Evolutionary conservation across 2,888 invertebrate genomes (phyloP), one percentile per base, ranked within the genome.

Genomic region (Apocheima hispidaria): DNA sequence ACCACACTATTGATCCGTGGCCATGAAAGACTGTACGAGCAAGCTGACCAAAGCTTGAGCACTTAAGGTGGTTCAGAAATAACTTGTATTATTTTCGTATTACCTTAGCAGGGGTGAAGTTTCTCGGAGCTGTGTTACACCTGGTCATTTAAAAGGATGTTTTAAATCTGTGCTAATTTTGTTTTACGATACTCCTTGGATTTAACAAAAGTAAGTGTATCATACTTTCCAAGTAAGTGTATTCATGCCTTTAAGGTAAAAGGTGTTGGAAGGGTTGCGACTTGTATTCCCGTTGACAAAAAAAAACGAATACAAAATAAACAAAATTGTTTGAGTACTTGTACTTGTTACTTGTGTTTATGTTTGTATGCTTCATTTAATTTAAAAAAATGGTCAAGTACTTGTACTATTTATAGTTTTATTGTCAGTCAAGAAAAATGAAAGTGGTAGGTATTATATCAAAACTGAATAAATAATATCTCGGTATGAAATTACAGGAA

Each of bases 21-120:
- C 30, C 2, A 30, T 10, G 1, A 26, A 1, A 30, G 9, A 0
- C 30, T 30, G 9, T 30, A 30, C 6, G 9, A 30, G 12, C 10
- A 35, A 30, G 12, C 30, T 23, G 5, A 28, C 4, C 5, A 28
- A n/a, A 35, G 7, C 16, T 46, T 28, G 10, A 18, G n/a, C n/a
- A n/a, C n/a, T n/a, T n/a, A 54, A 68, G 65, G 67, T 66, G 59
- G 51, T 68, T 64, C 65, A 63, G 56, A 69, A 68, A 68, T 66
- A 70, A 60, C 61, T 16, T 28, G 50, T 50, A 51, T 57, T 69
- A 69, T 70, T 70, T 68, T 59, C 59, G 67, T 63, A 58, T 53
- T 46, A 60, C 60, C 49, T 60, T 21, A 33, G 50, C 23, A 18
- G 36, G 44, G 52, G 58, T 53, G 63, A 43, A 35, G 50, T 63